A percentile compares a stretch with the other conserved stretches of the same genome.
Conservation (phyloP, 2,888 invertebrate genomes). For the Artemia sinica region DNA sequence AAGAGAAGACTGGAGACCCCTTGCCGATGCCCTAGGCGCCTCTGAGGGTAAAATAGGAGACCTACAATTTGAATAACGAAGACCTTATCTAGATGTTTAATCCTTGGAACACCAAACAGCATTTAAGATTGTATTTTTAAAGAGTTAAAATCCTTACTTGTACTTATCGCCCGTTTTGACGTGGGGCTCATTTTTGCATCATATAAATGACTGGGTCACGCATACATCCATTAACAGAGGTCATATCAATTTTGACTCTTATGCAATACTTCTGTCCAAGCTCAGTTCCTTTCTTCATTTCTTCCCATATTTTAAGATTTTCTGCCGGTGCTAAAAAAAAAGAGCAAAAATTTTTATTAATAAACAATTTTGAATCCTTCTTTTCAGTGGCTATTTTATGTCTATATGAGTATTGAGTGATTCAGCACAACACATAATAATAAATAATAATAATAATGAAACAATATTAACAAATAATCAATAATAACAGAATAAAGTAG, state of each 20-base stretch:
- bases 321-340: constrained; percentile 49
- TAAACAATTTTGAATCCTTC: not conserved
- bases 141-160: constrained; percentile 45
- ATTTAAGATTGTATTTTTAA: too few relatives aligned
- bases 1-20: too few relatives aligned
- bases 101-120: too few relatives aligned
- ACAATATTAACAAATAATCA: too few relatives aligned
- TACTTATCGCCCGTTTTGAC: constrained; percentile 83
- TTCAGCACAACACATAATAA: constrained; percentile 11
- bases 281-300: constrained; percentile 72
- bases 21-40: too few relatives aligned
- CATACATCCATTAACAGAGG: constrained; percentile 85
- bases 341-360: not conserved
- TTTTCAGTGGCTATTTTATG: not conserved
- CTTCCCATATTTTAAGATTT: constrained; percentile 76
- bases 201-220: constrained; percentile 95
- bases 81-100: too few relatives aligned
- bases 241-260: constrained; percentile 92
- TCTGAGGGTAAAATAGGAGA: too few relatives aligned
- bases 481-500: too few relatives aligned
- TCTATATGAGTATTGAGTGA: constrained; percentile 2
- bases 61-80: too few relatives aligned
- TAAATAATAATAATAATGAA: not conserved
- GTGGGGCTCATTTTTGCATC: constrained; percentile 89
- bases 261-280: constrained; percentile 78